Evolutionary conservation across 2,797 vertebrate species (phyloP), one percentile per base, ranked within the genome.

Genomic region (Chelonia mydas): DNA sequence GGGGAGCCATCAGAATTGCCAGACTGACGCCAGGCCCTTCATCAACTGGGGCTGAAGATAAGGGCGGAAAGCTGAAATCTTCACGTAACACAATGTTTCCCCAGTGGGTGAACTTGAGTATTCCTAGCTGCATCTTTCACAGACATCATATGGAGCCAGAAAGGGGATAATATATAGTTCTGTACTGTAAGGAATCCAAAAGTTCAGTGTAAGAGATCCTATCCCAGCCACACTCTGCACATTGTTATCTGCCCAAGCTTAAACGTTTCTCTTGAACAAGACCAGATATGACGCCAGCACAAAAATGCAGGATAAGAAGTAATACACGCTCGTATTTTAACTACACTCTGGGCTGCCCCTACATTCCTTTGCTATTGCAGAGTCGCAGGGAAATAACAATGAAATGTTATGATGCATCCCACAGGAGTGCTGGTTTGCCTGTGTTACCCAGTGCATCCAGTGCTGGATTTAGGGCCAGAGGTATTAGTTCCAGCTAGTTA

Each of bases 21-120:
- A 98, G 98, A 98, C 98, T 98, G 99, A 99, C 99, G 99, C 99
- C 99, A 98, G 97, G 97, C 98, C 89, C 98, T 97, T 97, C 98
- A 98, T 98, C 97, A 96, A 95, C 98, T 93, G 96, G 94, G 28
- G 91, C 95, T 88, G 49, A 94, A 98, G 98, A 99, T 99, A 99
- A 99, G 96, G 90, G 93, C 77, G 87, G 90, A 80, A 94, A 90
- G 92, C 94, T 80, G 89, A 86, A n/a, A 90, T 90, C 95, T 94
- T 87, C 95, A 96, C 94, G 55, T 87, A 95, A 86, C 91, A 1
- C 84, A 1, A 8, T 47, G 90, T 86, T 94, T 95, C 96, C 89
- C 88, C 90, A 84, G 61, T 93, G 96, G 92, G 85, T 95, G 96
- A 97, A 95, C 97, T 96, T 91, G 91, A 94, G 90, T 78, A 33